A percentile compares a stretch with the other conserved stretches of the same genome.
These are phyloP conservation scores for Chlamydotis undulata DNA, from an alignment of 2,113 vertebrate genomes.

Conservation along the genomic window DNA sequence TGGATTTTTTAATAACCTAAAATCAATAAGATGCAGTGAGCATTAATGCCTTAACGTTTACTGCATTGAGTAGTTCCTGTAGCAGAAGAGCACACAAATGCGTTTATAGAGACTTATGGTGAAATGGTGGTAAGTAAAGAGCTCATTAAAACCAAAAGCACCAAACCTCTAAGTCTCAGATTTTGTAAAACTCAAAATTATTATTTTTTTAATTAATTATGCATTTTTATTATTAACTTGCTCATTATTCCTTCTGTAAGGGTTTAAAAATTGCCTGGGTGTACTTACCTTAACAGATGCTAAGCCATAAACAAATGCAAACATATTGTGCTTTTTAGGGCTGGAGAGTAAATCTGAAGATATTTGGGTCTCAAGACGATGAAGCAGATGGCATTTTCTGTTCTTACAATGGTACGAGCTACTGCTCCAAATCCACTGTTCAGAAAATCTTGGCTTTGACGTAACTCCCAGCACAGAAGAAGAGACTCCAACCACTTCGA, in stretches of 20 bases:
- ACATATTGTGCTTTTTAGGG: not conserved
- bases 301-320: not conserved
- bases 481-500: rapidly evolving
- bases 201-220: not conserved
- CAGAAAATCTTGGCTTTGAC: not conserved
- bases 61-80: not conserved
- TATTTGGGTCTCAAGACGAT: not conserved
- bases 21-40: not conserved
- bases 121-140: not conserved
- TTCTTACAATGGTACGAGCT: not conserved
- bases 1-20: conserved; percentile 27
- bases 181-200: not conserved
- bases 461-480: not conserved
- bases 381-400: not conserved
- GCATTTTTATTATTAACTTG: not conserved
- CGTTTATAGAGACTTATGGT: not conserved
- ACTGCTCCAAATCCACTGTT: not conserved
- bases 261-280: not conserved
- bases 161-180: not conserved
- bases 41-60: not conserved
- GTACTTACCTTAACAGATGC: not conserved
- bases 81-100: not conserved
- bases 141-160: not conserved
- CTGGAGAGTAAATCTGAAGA: not conserved
- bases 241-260: not conserved